Conservation (phyloP, 1,140 invertebrate genomes). For the Leptinotarsa lineolata region DNA sequence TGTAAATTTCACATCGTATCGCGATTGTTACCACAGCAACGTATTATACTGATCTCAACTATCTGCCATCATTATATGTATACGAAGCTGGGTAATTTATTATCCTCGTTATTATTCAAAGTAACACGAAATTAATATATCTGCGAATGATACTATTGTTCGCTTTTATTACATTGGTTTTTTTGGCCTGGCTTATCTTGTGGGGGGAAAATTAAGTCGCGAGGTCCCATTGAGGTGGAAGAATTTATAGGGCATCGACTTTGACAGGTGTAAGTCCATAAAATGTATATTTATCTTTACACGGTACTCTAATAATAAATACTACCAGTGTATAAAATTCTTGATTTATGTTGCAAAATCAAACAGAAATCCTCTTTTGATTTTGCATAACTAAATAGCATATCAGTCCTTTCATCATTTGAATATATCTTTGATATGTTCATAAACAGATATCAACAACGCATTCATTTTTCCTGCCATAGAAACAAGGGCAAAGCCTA, state of each 20-base stretch:
- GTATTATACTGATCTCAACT: background rate
- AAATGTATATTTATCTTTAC: no score
- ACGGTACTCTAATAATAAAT: no score
- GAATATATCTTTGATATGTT: no score
- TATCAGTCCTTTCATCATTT: no score
- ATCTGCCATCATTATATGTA: background rate
- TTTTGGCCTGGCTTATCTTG: background rate
- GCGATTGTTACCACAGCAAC: background rate
- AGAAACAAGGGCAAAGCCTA: no score
- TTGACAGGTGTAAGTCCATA: no score
- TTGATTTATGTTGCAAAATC: no score
- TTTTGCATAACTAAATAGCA: no score
- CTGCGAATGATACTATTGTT: background rate
- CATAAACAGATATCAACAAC: no score
- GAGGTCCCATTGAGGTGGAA: conserved; percentile 1
- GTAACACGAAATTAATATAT: background rate
- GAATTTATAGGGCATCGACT: background rate
- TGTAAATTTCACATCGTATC: conserved; percentile 5
- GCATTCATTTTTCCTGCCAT: no score
- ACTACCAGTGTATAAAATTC: no score
- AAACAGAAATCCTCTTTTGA: no score
- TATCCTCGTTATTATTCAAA: background rate
- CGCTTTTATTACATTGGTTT: background rate
- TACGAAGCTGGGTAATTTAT: background rate
- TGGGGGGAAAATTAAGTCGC: background rate